Conservation (phyloP, 23 tunicate genomes). For the Trididemnum nubilum region DNA sequence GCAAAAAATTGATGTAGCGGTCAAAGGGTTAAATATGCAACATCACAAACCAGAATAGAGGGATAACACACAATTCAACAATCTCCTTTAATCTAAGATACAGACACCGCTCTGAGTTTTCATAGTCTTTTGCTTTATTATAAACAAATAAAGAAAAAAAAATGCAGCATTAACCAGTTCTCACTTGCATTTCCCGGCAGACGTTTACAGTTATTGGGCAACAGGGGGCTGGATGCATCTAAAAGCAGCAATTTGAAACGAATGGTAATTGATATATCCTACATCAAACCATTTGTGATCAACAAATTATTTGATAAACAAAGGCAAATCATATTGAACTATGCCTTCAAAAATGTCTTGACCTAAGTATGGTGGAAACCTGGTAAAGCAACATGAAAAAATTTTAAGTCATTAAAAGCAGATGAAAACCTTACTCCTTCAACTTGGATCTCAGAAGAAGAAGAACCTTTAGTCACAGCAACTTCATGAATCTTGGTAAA, state of each 20-base stretch:
- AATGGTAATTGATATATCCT: conserved; percentile 18
- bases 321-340: conserved; percentile 34
- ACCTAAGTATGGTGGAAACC: conserved; percentile 59
- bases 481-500: not conserved
- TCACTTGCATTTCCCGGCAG: conserved; percentile 43
- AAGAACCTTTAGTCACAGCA: not conserved
- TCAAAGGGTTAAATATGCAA: no score
- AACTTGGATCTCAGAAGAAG: not conserved
- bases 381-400: conserved; percentile 46
- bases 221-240: not conserved
- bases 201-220: not conserved
- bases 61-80: conserved; percentile 18
- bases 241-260: not conserved
- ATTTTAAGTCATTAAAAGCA: conserved; percentile 38
- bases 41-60: not conserved
- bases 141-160: conserved; percentile 36
- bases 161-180: conserved; percentile 37
- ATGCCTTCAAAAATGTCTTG: conserved; percentile 63
- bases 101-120: conserved; percentile 7
- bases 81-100: conserved; percentile 2
- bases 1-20: no score
- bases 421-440: conserved; percentile 19
- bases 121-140: conserved; percentile 31
- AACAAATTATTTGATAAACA: conserved; percentile 42
- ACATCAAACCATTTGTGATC: conserved; percentile 31